Evolutionary conservation across 2,888 invertebrate species (phyloP).

Genomic region (Athrips mouffetella): DNA sequence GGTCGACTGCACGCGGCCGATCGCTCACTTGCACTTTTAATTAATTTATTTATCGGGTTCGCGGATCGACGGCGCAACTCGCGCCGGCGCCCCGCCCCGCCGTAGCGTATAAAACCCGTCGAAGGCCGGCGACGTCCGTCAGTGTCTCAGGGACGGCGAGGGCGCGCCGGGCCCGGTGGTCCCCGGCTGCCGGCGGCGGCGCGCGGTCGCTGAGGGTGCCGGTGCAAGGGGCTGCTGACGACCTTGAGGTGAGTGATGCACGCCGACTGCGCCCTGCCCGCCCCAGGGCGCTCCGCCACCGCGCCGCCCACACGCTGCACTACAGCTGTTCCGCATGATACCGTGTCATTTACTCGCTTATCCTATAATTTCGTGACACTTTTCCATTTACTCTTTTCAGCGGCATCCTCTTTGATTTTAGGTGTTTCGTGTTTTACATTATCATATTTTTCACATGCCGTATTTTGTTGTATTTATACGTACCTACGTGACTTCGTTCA

Average conservation of each 20-base stretch:
- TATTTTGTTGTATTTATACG: too few relatives aligned
- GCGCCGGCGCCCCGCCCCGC: slow-evolving; percentile 67
- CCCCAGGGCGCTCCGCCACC: slow-evolving; percentile 49
- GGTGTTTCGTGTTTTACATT: too few relatives aligned
- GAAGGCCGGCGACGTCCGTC: slow-evolving; percentile 63
- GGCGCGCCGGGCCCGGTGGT: slow-evolving; percentile 40
- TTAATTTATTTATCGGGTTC: slow-evolving; percentile 79
- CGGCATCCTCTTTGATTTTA: neutral
- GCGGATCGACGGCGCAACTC: slow-evolving; percentile 76
- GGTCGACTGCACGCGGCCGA: slow-evolving; percentile 65
- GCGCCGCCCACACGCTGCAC: slow-evolving; percentile 65
- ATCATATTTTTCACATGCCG: too few relatives aligned
- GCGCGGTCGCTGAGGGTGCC: slow-evolving; percentile 51
- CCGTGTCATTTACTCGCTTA: slow-evolving; percentile 41
- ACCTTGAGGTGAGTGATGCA: slow-evolving; percentile 67
- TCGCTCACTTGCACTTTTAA: slow-evolving; percentile 79
- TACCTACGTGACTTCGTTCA: neutral
- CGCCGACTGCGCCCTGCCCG: neutral
- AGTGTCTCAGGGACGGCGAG: slow-evolving; percentile 66
- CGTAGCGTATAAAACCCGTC: slow-evolving; percentile 60
- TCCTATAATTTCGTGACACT: slow-evolving; percentile 16
- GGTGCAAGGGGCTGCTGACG: slow-evolving; percentile 43
- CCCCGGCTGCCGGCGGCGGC: slow-evolving; percentile 25
- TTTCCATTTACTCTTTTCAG: neutral
- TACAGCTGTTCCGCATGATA: slow-evolving; percentile 70